Evolutionary conservation across 2,113 vertebrate species (phyloP).

Genomic region (Dicaeum eximium): DNA sequence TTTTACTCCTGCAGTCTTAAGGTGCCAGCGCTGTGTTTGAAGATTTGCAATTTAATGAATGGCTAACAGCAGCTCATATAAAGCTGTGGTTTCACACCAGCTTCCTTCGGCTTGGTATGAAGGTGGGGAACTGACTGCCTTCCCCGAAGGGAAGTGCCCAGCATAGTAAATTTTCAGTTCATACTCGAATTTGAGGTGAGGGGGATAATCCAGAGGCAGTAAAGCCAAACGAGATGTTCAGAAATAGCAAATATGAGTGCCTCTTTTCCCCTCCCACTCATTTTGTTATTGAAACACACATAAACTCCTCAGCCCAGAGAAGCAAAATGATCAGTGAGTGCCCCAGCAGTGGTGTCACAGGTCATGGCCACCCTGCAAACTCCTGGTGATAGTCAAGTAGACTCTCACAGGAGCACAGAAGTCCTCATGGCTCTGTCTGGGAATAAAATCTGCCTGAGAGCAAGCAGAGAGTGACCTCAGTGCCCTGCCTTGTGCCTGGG

Average conservation of each 20-base stretch:
- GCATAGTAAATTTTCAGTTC: background rate
- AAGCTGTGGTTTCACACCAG: background rate
- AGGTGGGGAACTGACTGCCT: background rate
- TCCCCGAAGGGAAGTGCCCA: background rate
- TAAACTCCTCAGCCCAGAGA: background rate
- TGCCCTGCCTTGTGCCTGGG: fast-evolving
- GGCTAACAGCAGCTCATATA: background rate
- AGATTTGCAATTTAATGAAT: background rate
- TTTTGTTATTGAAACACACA: background rate
- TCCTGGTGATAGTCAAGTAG: background rate
- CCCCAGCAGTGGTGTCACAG: background rate
- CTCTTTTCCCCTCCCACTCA: background rate
- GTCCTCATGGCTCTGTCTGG: background rate
- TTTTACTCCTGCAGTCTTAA: background rate
- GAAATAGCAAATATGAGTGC: background rate
- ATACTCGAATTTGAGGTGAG: background rate
- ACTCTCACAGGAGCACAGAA: background rate
- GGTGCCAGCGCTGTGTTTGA: background rate
- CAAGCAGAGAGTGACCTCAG: background rate
- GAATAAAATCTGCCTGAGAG: background rate
- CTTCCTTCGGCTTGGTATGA: background rate
- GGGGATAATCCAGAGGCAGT: background rate
- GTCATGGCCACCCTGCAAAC: background rate
- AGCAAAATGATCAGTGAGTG: background rate
- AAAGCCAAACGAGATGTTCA: background rate